Base-by-base conservation (phyloP, 2,113 vertebrate genomes). In the Rhinopithecus roxellana region DNA sequence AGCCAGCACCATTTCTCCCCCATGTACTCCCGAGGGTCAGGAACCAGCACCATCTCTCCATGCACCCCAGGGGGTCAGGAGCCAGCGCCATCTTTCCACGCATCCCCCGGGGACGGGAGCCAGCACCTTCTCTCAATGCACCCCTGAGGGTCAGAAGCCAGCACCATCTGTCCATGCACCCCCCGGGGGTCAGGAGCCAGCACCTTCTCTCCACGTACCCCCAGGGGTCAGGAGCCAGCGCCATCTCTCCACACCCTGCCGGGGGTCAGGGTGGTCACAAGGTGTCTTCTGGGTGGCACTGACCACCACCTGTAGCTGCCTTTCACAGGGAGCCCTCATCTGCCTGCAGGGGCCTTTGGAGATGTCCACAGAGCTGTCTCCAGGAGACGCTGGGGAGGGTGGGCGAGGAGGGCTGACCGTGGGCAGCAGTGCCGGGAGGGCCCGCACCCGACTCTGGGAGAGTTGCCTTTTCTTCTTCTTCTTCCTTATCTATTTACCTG, bases 171-270 rank as follows among this genome's bases (percentile, higher is more conserved):
- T 50, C 12, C 3, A 3, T 0, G 1, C 48, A 4, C 0, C 0
- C 2, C 2, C 13, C 0, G 1, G 50, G 50, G 50, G 14, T 5
- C 50, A 52, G 50, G 16, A 48, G 48, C 48, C 48, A 13, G 48
- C 0, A 3, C 48, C 48, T 13, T 48, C 48, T 48, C 0, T 13
- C 48, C 2, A 48, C 0, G 12, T 3, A 0, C 48, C 48, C 0
- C 50, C 5, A 0, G 5, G 52, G 52, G 52, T 17, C 16, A 52
- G 16, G 27, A 64, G 27, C 61, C 61, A 30, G 25, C 0, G 11
- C 61, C 27, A 2, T 64, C 61, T 64, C 27, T 64, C 5, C 40
- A 13, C 2, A 2, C 75, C 8, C 43, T 4, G 14, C 75, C 1
- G 8, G 30, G 75, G 45, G 27, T 30, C 75, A 35, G 45, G 30